phyloP scores from a whole-genome alignment of 30 jellyfish, hydroid and myxozoan genomes.

The Aurelia aurita region DNA sequence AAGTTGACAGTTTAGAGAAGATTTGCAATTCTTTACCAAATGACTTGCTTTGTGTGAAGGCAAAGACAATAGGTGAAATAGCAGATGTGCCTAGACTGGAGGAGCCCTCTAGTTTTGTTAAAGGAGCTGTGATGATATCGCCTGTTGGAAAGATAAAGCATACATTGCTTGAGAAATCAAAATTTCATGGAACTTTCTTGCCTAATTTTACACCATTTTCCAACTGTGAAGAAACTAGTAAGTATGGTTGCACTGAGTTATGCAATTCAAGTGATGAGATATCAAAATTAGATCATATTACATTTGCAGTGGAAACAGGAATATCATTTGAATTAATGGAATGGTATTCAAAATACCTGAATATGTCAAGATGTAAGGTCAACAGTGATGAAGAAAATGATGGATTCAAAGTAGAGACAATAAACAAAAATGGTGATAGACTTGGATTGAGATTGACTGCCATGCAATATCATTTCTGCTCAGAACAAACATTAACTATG shows the following conservation, averaged over 20 bases:
- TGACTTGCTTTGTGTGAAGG: neutral
- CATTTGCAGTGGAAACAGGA: constrained; percentile 82
- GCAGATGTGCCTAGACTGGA: neutral
- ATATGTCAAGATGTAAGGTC: constrained; percentile 62
- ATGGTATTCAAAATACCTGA: constrained; percentile 76
- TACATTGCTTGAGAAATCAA: constrained; percentile 61
- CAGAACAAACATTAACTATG: constrained; percentile 58
- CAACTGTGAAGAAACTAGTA: neutral
- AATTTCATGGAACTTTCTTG: constrained; percentile 67
- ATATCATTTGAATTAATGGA: constrained; percentile 55
- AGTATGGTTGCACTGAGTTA: neutral
- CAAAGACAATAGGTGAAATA: neutral
- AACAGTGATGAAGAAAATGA: constrained; percentile 61
- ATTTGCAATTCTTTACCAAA: constrained; percentile 45
- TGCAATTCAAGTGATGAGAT: neutral
- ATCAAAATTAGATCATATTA: constrained; percentile 70
- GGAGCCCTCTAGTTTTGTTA: neutral
- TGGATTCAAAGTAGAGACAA: constrained; percentile 74
- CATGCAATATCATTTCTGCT: constrained; percentile 81
- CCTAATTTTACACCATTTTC: constrained; percentile 61
- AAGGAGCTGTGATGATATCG: constrained; percentile 79
- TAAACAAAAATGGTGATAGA: constrained; percentile 43
- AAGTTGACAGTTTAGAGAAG: constrained; percentile 42
- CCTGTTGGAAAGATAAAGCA: constrained; percentile 87
- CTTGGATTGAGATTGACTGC: constrained; percentile 74